phyloP scores from a whole-genome alignment of 2,888 invertebrate genomes.

The Lasioglossum lativentre region DNA sequence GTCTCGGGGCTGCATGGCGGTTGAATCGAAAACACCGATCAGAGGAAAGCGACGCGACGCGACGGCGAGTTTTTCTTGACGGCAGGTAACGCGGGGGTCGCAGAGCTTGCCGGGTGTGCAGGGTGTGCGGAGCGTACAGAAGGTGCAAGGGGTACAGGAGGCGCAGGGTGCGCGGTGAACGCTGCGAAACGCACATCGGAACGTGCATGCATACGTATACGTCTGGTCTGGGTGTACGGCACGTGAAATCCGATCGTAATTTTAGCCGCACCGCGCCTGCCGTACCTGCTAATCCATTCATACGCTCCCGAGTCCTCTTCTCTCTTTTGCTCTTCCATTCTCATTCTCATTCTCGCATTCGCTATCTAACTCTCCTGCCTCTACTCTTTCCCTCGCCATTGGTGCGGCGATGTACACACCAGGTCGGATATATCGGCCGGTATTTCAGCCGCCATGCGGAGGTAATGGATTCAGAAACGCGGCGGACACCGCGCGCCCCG shows the following conservation, averaged over 20 bases:
- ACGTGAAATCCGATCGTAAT: constrained; percentile 83
- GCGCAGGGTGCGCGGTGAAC: constrained; percentile 19
- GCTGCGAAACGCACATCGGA: constrained; percentile 32
- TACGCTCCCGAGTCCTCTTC: constrained; percentile 74
- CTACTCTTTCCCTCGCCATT: constrained; percentile 68
- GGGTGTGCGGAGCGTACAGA: not conserved
- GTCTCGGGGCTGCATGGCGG: not conserved
- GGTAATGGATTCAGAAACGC: constrained; percentile 85
- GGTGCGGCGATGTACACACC: constrained; percentile 81
- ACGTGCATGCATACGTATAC: constrained; percentile 59
- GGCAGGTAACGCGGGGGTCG: not conserved
- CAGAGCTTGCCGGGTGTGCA: not conserved
- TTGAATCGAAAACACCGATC: not conserved
- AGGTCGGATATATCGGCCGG: constrained; percentile 84
- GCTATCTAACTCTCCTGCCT: constrained; percentile 55
- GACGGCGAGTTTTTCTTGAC: not conserved
- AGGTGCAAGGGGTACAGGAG: not conserved
- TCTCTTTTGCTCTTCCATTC: constrained; percentile 53
- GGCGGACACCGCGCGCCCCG: constrained; percentile 84
- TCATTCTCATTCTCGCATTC: constrained; percentile 60
- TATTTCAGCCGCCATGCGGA: constrained; percentile 85
- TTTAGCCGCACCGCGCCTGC: constrained; percentile 79
- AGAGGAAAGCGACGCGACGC: not conserved
- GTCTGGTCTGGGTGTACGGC: constrained; percentile 65
- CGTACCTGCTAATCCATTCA: constrained; percentile 83